Conservation (phyloP, 2,888 invertebrate species). For the Prosapia bicincta region DNA sequence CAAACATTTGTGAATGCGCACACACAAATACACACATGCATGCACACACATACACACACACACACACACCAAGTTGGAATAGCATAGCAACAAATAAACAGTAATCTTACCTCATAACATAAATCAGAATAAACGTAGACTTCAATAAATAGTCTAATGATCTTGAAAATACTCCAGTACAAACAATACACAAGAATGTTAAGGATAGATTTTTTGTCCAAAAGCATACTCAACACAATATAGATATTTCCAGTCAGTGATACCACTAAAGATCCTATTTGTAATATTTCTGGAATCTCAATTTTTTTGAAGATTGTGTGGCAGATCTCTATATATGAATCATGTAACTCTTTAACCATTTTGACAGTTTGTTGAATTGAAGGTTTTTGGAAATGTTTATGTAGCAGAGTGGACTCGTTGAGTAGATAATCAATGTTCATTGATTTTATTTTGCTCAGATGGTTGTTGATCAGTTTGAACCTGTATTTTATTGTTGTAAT, state of each 20-base stretch:
- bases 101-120: slow-evolving; percentile 1
- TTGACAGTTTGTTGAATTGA: neutral
- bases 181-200: slow-evolving; percentile 8
- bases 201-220: slow-evolving; percentile 12
- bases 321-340: neutral
- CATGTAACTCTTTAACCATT: neutral
- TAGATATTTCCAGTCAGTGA: neutral
- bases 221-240: slow-evolving; percentile 17
- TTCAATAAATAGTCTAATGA: neutral
- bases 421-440: neutral
- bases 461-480: neutral
- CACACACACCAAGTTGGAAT: no score
- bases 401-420: neutral
- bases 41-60: no score
- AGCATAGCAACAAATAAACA: no score
- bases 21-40: no score
- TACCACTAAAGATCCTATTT: neutral
- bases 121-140: slow-evolving; percentile 1
- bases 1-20: no score
- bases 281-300: neutral
- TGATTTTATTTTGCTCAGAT: neutral
- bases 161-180: slow-evolving; percentile 17
- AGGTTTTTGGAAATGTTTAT: neutral
- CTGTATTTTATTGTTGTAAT: neutral
- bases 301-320: neutral